Evolutionary conservation across 2,797 vertebrate species (phyloP), one percentile per base, ranked within the genome.

Genomic region (Limosa lapponica): DNA sequence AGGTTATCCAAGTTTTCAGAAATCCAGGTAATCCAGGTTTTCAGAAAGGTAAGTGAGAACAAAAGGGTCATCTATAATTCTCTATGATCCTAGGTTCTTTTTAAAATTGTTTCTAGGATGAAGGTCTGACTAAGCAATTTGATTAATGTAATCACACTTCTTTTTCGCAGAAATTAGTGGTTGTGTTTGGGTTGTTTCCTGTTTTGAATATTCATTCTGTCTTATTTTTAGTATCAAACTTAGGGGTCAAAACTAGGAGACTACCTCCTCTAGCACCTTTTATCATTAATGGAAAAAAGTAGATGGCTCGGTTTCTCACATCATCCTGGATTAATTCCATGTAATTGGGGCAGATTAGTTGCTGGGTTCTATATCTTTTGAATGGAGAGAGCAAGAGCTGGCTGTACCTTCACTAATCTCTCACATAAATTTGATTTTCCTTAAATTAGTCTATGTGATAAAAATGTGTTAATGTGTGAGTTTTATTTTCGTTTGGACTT

Each of bases 401-500:
- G 16, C 10, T 90, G 8, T 64, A 25, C n/a, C n/a, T 84, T 78
- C 58, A 81, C 24, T n/a, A 62, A 6, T 1, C 1, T 70, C 5
- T 44, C 7, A 34, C 5, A 17, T 51, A 43, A 36, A 72, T 51
- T 84, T 75, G 7, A 16, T 69, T 71, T 82, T 92, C 4, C 8
- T 66, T 54, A 64, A 65, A 39, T 90, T 84, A 75, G 20, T 48
- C 44, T 36, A 8, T 67, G 30, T 41, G 15, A 62, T 64, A 83
- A 81, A 75, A 79, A 70, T 82, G 18, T 30, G 6, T 36, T 32
- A 1, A 51, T 34, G 1, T 81, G 18, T 48, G 54, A 83, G 15
- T 32, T 90, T 80, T 65, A 13, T 83, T 87, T 83, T 69, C 7
- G n/a, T 51, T 75, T 91, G 39, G 7, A 44, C 32, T 71, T 94